phyloP scores from a whole-genome alignment of 2,797 vertebrate genomes.

The Mycteria americana region DNA sequence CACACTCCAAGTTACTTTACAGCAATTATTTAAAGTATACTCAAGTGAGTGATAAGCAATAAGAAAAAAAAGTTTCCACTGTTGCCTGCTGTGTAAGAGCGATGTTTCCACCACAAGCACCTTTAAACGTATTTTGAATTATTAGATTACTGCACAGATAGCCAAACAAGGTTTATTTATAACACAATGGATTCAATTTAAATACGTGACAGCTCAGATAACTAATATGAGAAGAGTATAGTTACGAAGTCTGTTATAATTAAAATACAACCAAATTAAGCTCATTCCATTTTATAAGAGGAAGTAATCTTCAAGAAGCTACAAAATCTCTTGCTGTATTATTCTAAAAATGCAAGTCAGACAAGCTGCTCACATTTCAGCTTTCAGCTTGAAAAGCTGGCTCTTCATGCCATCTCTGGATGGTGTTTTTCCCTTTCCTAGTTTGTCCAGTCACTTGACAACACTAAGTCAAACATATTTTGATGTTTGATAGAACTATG shows the following conservation, averaged over 20 bases:
- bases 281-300: neutral
- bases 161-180: neutral
- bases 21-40: neutral
- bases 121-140: slow-evolving; percentile 1
- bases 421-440: slow-evolving; percentile 11
- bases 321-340: neutral
- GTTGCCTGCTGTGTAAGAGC: neutral
- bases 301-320: slow-evolving; percentile 9
- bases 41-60: neutral
- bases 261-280: neutral
- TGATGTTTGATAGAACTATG: neutral
- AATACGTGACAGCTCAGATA: neutral
- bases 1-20: neutral
- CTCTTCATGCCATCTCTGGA: slow-evolving; percentile 20
- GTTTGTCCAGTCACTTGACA: slow-evolving; percentile 31
- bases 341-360: slow-evolving; percentile 56
- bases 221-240: neutral
- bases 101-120: neutral
- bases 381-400: slow-evolving; percentile 14
- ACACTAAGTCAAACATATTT: slow-evolving; percentile 35
- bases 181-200: neutral
- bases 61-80: neutral
- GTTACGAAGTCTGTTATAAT: neutral
- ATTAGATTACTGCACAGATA: neutral
- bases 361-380: slow-evolving; percentile 58